Percentiles rank a stretch among this genome's conserved stretches.
Conservation (phyloP, 1,140 invertebrate species). For the Trachymyrmex cornetzi region DNA sequence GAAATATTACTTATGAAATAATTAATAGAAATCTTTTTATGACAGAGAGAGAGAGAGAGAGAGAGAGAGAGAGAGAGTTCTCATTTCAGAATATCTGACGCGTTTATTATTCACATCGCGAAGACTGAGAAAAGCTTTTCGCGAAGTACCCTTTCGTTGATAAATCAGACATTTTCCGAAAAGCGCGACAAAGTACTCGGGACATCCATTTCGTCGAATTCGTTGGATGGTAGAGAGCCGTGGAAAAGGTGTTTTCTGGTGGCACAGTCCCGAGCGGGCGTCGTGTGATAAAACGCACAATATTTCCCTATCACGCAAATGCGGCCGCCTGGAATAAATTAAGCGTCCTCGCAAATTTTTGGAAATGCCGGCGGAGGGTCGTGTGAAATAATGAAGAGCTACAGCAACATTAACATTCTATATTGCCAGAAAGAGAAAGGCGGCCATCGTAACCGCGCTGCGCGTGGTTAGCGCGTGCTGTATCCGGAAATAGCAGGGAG, state of each 20-base stretch:
- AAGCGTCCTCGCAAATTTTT: conserved; percentile 60
- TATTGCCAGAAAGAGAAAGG: conserved; percentile 32
- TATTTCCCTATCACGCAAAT: conserved; percentile 53
- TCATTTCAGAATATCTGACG: conserved; percentile 14
- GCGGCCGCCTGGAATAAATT: conserved; percentile 51
- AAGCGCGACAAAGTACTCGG: conserved; percentile 9
- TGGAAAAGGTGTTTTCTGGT: conserved; percentile 16
- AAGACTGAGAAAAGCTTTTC: not conserved
- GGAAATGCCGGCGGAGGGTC: conserved; percentile 30
- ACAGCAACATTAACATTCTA: conserved; percentile 63
- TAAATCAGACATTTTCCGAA: conserved; percentile 36
- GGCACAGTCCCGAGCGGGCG: not conserved
- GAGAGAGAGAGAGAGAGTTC: too few relatives aligned
- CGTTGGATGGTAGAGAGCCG: conserved; percentile 28
- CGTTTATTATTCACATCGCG: not conserved
- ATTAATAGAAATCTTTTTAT: not conserved
- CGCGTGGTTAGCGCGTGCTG: conserved; percentile 21
- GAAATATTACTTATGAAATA: conserved; percentile 11
- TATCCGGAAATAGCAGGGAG: conserved; percentile 21
- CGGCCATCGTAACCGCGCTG: conserved; percentile 8
- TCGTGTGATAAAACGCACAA: conserved; percentile 57
- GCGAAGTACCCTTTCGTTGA: not conserved
- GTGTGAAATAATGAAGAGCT: conserved; percentile 56
- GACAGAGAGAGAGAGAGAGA: too few relatives aligned
- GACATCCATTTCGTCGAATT: conserved; percentile 23